Conservation (phyloP, 2,888 invertebrate genomes). For the Nomada flava region DNA sequence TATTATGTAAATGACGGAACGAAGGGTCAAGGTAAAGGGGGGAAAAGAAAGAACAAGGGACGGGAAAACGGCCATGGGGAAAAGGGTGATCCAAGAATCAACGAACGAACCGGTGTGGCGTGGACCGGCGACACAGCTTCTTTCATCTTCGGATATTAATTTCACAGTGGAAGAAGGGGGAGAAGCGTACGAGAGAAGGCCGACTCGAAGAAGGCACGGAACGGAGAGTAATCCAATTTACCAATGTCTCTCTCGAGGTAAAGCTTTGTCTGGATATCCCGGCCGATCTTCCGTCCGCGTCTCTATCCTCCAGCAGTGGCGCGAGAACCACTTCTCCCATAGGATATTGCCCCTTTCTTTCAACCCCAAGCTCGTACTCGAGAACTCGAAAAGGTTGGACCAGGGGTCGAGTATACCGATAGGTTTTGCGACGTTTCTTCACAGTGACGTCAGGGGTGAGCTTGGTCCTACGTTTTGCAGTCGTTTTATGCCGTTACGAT, state of each 20-base stretch:
- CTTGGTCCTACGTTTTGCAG: slow-evolving; percentile 43
- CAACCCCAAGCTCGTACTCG: slow-evolving; percentile 39
- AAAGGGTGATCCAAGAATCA: slow-evolving; percentile 56
- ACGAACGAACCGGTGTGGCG: slow-evolving; percentile 47
- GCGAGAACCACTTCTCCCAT: slow-evolving; percentile 67
- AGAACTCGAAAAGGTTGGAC: slow-evolving; percentile 63
- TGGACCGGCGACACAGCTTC: slow-evolving; percentile 67
- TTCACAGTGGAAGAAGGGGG: slow-evolving; percentile 69
- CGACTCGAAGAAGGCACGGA: slow-evolving; percentile 49
- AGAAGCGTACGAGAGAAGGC: slow-evolving; percentile 30
- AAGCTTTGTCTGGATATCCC: slow-evolving; percentile 63
- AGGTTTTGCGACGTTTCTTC: slow-evolving; percentile 56
- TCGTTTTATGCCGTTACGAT: slow-evolving; percentile 30
- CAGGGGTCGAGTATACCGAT: slow-evolving; percentile 21
- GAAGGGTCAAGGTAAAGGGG: slow-evolving; percentile 25
- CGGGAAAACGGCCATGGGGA: slow-evolving; percentile 19
- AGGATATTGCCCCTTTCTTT: slow-evolving; percentile 33
- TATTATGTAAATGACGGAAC: slow-evolving; percentile 74
- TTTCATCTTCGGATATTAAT: slow-evolving; percentile 80
- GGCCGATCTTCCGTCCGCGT: slow-evolving; percentile 46
- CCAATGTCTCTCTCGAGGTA: slow-evolving; percentile 66
- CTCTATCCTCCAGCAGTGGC: slow-evolving; percentile 37
- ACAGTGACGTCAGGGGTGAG: slow-evolving; percentile 54
- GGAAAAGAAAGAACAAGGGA: neutral
- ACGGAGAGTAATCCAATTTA: slow-evolving; percentile 77